Conservation (phyloP, 2,113 vertebrate genomes). For the Shinisaurus crocodilurus region DNA sequence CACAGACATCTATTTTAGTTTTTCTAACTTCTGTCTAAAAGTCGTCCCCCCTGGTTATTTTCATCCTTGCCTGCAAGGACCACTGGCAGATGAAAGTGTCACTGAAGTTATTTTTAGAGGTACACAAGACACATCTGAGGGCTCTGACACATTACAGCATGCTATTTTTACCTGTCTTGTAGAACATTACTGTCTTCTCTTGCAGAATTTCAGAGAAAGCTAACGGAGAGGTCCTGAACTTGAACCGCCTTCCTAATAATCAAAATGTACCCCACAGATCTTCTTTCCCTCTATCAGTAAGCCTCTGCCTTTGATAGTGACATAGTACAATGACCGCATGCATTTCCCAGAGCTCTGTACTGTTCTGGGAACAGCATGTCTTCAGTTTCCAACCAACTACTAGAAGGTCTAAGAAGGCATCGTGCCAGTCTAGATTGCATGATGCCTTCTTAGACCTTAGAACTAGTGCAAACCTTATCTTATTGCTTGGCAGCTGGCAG, state of each 20-base stretch:
- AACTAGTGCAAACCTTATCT: background rate
- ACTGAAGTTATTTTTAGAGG: conserved; percentile 35
- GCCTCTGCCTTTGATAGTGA: rapidly evolving
- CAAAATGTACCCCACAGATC: background rate
- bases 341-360: background rate
- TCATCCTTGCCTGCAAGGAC: conserved; percentile 23
- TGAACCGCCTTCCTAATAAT: conserved; percentile 13
- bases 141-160: background rate
- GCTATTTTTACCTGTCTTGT: conserved; percentile 21
- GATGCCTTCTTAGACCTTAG: no score
- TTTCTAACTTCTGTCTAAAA: background rate
- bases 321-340: background rate
- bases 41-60: conserved; percentile 1
- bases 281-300: background rate
- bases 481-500: background rate
- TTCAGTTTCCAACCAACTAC: background rate
- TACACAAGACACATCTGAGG: background rate
- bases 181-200: background rate
- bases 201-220: background rate
- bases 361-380: background rate
- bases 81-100: background rate
- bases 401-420: background rate
- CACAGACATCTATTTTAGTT: background rate
- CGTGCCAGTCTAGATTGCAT: background rate
- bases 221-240: background rate